Conservation (phyloP, 2,888 invertebrate species). For the Bellardia bayeri region DNA sequence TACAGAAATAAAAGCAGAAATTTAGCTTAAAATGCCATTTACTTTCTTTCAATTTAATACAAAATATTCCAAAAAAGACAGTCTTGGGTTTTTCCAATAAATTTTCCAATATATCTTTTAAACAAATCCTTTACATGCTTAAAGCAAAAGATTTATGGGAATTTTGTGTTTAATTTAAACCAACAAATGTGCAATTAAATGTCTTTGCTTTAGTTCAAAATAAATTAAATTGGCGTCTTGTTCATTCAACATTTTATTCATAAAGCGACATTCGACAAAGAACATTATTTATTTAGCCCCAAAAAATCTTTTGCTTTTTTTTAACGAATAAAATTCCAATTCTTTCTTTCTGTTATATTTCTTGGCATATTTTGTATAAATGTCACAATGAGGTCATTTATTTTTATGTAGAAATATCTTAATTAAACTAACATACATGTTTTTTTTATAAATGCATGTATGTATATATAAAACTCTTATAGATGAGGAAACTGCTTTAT, state of each 20-base stretch:
- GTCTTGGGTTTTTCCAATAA: neutral
- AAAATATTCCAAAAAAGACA: neutral
- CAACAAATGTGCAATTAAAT: constrained; percentile 67
- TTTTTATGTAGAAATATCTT: constrained; percentile 58
- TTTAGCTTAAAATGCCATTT: neutral
- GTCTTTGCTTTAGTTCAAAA: constrained; percentile 59
- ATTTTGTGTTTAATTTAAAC: constrained; percentile 36
- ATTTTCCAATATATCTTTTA: constrained; percentile 24
- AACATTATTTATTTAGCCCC: constrained; percentile 11
- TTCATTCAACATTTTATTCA: constrained; percentile 41
- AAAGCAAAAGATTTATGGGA: constrained; percentile 50
- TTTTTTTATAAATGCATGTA: neutral
- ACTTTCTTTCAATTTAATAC: neutral
- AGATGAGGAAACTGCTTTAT: neutral
- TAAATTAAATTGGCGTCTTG: constrained; percentile 72
- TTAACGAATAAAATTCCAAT: constrained; percentile 38
- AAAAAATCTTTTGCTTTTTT: neutral
- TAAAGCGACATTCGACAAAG: constrained; percentile 14
- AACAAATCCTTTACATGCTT: constrained; percentile 51
- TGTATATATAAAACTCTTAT: constrained; percentile 21
- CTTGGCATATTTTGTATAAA: constrained; percentile 57
- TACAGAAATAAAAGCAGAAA: too few species aligned
- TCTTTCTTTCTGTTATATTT: constrained; percentile 14
- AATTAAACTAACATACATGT: constrained; percentile 56
- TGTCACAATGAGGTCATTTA: constrained; percentile 73